Evolutionary conservation across 2,113 vertebrate genomes (phyloP).

Genomic region (Amazona guildingii): DNA sequence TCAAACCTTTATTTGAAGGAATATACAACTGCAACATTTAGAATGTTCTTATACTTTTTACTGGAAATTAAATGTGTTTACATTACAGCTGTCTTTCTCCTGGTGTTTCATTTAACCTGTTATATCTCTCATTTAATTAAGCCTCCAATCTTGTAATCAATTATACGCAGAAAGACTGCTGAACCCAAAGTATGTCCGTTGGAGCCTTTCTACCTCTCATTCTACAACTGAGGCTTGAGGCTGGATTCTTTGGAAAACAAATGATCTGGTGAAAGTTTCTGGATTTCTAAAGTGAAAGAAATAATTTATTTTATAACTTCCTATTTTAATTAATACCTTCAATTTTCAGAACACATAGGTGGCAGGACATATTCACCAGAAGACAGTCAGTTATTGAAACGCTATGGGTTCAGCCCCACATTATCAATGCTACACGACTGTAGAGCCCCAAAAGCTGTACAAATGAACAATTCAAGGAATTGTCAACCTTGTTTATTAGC

Average conservation of each 20-base stretch:
- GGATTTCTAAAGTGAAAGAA: neutral
- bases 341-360: neutral
- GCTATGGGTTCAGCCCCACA: fast-evolving
- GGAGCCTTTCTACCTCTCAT: neutral
- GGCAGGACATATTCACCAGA: neutral
- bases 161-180: neutral
- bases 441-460: neutral
- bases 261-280: neutral
- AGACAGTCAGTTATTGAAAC: neutral
- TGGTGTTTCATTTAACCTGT: neutral
- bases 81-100: neutral
- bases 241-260: neutral
- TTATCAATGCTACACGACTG: neutral
- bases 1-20: neutral
- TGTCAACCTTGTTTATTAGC: neutral
- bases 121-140: neutral
- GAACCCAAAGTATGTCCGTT: neutral
- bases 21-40: neutral
- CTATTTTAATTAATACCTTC: neutral
- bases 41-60: neutral
- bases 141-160: neutral
- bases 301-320: neutral
- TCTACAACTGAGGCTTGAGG: neutral
- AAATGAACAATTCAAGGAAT: neutral
- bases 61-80: neutral